Percentiles rank a stretch among this genome's conserved stretches.
Evolutionary conservation across 2,888 invertebrate genomes (phyloP).

Genomic region (Aphrophora alni): DNA sequence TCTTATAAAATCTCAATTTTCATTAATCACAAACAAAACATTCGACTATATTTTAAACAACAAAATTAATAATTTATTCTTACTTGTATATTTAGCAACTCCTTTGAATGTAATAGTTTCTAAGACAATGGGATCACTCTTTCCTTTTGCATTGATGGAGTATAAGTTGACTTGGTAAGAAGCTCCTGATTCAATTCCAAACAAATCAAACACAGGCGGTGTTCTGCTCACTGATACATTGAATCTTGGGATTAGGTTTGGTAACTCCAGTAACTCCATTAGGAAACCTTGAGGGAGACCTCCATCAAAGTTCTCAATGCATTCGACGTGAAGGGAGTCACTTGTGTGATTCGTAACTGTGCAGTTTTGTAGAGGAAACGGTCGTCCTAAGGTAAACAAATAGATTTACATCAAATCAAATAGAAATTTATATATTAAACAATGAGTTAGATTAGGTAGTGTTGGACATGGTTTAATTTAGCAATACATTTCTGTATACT

Average conservation of each 20-base stretch:
- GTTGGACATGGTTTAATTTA: too few species aligned
- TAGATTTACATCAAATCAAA: too few species aligned
- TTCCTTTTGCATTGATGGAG: conserved; percentile 86
- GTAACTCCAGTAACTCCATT: conserved; percentile 78
- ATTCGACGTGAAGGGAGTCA: conserved; percentile 83
- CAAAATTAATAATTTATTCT: too few species aligned
- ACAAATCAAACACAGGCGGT: conserved; percentile 72
- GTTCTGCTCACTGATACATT: conserved; percentile 69
- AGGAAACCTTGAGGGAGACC: conserved; percentile 87
- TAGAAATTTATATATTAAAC: too few species aligned
- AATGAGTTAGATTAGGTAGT: too few species aligned
- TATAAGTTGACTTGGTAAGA: conserved; percentile 81
- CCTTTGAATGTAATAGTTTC: conserved; percentile 86
- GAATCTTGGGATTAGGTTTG: conserved; percentile 65
- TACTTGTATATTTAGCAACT: conserved; percentile 86
- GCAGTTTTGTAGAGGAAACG: conserved; percentile 87
- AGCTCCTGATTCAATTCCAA: conserved; percentile 71
- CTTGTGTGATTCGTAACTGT: conserved; percentile 84
- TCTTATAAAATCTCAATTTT: too few species aligned
- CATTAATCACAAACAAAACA: too few species aligned
- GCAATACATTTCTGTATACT: too few species aligned
- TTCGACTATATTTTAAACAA: too few species aligned
- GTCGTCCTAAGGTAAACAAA: conserved; percentile 71
- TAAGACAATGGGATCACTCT: conserved; percentile 81
- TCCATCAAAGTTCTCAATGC: conserved; percentile 87